These are phyloP conservation scores for Micoletzkya japonica DNA, from an alignment of 2,888 invertebrate species.

Conservation along the genomic window DNA sequence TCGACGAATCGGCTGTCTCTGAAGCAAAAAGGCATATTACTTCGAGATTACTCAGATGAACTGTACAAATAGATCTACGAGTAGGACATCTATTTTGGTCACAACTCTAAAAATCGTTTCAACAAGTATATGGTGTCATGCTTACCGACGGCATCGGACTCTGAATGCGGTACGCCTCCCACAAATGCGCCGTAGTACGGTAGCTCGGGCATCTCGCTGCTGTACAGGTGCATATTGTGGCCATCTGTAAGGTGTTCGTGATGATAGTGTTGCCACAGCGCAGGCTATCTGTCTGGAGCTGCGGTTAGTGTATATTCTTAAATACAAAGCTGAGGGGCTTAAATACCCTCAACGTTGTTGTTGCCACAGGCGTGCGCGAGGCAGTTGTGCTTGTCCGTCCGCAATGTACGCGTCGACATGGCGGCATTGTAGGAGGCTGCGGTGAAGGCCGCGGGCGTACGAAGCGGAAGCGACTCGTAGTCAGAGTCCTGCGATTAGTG, in stretches of 20 bases:
- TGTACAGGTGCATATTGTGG: slow-evolving; percentile 20
- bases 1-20: not conserved
- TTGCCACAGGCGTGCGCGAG: slow-evolving; percentile 23
- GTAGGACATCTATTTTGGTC: not conserved
- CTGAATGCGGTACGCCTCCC: slow-evolving; percentile 16
- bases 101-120: not conserved
- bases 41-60: not conserved
- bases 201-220: slow-evolving; percentile 25
- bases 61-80: not conserved
- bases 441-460: slow-evolving; percentile 16
- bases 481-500: slow-evolving; percentile 16
- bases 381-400: slow-evolving; percentile 27
- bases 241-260: not conserved
- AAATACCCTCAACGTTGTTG: slow-evolving; percentile 13
- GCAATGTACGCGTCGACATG: no score
- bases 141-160: slow-evolving; percentile 12
- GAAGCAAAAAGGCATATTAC: not conserved
- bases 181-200: slow-evolving; percentile 28
- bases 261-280: not conserved
- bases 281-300: no score
- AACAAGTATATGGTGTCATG: not conserved
- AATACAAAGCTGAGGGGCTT: not conserved
- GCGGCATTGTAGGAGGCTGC: slow-evolving; percentile 21
- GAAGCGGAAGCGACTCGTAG: slow-evolving; percentile 24
- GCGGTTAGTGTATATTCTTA: no score